Evolutionary conservation across 2,888 invertebrate genomes (phyloP).

Genomic region (Calameuta filiformis): DNA sequence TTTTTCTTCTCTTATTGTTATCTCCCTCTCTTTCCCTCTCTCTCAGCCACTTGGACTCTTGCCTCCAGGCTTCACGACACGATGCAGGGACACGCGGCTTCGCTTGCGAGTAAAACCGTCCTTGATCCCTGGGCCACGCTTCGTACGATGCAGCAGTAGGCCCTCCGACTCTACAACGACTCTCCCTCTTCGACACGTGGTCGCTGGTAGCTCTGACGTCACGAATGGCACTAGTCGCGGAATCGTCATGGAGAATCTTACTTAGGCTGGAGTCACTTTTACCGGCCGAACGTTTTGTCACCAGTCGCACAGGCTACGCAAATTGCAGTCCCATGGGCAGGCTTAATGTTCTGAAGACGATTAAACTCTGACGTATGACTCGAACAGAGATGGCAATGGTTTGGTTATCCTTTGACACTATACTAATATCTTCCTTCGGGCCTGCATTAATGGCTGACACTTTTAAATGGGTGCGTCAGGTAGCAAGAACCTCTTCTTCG

Average conservation of each 20-base stretch:
- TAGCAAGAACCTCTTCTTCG: neutral
- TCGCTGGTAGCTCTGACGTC: slow-evolving; percentile 51
- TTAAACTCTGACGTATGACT: neutral
- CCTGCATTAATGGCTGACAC: neutral
- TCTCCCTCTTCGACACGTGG: slow-evolving; percentile 51
- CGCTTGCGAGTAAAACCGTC: slow-evolving; percentile 60
- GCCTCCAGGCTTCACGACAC: slow-evolving; percentile 26
- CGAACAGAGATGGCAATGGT: neutral
- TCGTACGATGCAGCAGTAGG: slow-evolving; percentile 42
- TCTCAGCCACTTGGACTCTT: slow-evolving; percentile 8
- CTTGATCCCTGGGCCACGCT: slow-evolving; percentile 63
- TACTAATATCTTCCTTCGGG: neutral
- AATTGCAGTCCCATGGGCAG: neutral
- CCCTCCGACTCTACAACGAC: slow-evolving; percentile 31
- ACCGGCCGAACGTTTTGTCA: neutral
- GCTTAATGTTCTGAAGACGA: neutral
- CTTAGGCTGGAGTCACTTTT: neutral
- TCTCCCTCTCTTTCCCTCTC: slow-evolving; percentile 15
- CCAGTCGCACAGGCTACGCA: neutral
- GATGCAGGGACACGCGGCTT: slow-evolving; percentile 43
- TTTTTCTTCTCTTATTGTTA: slow-evolving; percentile 12
- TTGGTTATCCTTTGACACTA: neutral
- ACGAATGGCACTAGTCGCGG: slow-evolving; percentile 28
- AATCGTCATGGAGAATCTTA: slow-evolving; percentile 46
- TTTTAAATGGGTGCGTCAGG: neutral